Conservation (phyloP, 2,888 invertebrate genomes). For the Scaptomyza parva region DNA sequence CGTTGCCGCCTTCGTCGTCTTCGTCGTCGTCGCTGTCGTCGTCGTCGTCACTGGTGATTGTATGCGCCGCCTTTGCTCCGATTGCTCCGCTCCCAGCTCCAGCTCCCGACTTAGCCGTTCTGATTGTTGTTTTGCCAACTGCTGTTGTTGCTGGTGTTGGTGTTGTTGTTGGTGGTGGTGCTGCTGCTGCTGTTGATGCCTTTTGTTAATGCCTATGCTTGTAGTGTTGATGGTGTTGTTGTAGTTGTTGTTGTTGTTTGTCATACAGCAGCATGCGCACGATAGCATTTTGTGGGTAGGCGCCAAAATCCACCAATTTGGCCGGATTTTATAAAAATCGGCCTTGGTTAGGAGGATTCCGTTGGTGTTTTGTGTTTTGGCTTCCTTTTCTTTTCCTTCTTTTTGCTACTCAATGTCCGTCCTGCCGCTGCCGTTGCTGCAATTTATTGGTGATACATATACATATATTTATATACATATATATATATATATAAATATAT, state of each 20-base stretch:
- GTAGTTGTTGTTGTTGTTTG: slow-evolving; percentile 52
- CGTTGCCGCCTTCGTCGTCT: slow-evolving; percentile 9
- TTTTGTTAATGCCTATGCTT: slow-evolving; percentile 18
- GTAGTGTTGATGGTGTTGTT: slow-evolving; percentile 49
- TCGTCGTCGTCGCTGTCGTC: neutral
- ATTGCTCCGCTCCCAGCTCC: slow-evolving; percentile 13
- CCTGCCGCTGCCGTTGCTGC: slow-evolving; percentile 22
- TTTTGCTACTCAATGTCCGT: slow-evolving; percentile 4
- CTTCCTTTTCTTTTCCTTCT: neutral
- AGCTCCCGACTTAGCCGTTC: slow-evolving; percentile 9
- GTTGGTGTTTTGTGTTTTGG: slow-evolving; percentile 11
- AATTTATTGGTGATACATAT: slow-evolving; percentile 4
- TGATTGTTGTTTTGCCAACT: slow-evolving; percentile 6
- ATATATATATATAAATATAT: neutral
- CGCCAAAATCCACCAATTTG: slow-evolving; percentile 67
- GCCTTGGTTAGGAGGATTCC: slow-evolving; percentile 57
- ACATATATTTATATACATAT: neutral
- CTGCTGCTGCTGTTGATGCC: slow-evolving; percentile 28
- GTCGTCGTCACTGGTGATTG: slow-evolving; percentile 4
- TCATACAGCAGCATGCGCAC: slow-evolving; percentile 73
- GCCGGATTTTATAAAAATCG: slow-evolving; percentile 50
- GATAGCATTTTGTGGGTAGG: slow-evolving; percentile 81
- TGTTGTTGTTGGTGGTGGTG: slow-evolving; percentile 26
- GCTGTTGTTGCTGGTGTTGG: neutral
- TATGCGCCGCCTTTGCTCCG: slow-evolving; percentile 20